Evolutionary conservation across 2,113 vertebrate genomes (phyloP).

Genomic region (Muntiacus reevesi): DNA sequence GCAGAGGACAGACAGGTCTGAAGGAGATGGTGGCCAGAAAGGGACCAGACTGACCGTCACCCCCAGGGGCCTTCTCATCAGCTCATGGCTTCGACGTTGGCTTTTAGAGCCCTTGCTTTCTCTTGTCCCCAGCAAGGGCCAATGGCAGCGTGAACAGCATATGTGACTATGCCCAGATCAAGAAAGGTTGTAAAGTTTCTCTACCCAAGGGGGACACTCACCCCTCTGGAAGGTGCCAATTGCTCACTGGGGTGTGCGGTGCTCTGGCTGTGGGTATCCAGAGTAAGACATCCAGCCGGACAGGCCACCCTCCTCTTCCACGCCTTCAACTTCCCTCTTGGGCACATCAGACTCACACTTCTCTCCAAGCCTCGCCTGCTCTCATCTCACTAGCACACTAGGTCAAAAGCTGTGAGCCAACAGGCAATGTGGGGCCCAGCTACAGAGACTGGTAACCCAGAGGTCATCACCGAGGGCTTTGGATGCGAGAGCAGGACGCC

Average conservation of each 20-base stretch:
- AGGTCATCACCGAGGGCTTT: neutral
- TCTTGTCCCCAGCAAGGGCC: neutral
- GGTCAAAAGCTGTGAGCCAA: neutral
- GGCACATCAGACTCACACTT: neutral
- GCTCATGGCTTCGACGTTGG: neutral
- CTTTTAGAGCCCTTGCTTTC: neutral
- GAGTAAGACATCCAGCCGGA: neutral
- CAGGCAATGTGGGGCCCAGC: neutral
- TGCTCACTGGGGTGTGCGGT: neutral
- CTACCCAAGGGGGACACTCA: neutral
- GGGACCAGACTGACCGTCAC: neutral
- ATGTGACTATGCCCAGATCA: neutral
- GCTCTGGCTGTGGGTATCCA: neutral
- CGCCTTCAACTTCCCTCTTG: neutral
- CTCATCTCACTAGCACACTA: neutral
- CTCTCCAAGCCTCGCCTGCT: neutral
- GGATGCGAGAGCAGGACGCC: neutral
- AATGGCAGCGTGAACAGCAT: neutral
- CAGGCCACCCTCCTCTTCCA: neutral
- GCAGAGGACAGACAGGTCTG: neutral
- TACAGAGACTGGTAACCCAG: neutral
- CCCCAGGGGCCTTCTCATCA: neutral
- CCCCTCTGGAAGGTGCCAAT: neutral
- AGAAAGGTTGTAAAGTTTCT: neutral
- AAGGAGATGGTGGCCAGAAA: neutral